Evolutionary conservation across 2,888 invertebrate species (phyloP), one percentile per base, ranked within the genome.

Genomic region (Hemicrepidius hirtus): DNA sequence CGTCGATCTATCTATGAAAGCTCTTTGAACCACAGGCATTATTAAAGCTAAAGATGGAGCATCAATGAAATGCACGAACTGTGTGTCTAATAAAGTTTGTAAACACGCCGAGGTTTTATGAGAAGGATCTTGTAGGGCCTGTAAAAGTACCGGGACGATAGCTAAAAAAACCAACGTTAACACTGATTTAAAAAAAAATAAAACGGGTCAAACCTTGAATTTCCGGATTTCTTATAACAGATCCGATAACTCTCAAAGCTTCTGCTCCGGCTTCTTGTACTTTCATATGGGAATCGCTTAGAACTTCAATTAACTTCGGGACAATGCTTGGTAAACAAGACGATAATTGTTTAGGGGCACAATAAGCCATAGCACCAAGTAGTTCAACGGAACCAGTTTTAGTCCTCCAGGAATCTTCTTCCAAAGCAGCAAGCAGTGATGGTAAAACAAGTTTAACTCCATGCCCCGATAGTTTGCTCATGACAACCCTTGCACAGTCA

Each of bases 41-140:
- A 99, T 98, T 64, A 99, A 90, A 71, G 99, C 99, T 20, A 99
- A 89, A 0, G 99, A 99, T 0, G 99, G 98, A 1, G 99, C 97
- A 87, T 99, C 99, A 82, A 99, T 98, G 87, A 99, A 98, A 87
- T 99, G 99, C 49, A 99, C 97, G 88, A 99, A 99, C 86, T 98
- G 95, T 0, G 97, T 97, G 86, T 97, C 95, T n/a, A 97, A 86
- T 24, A 99, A 88, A 0, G 95, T 97, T 84, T 97, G 96, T n/a
- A 99, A 90, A 82, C 97, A 98, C 0, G 91, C 91, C 0, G 96
- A 95, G 0, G 99, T 99, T 86, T 96, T 97, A 85, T 95, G 94
- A 0, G 97, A 96, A 1, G 99, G 99, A 88, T 99, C 98, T 86
- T 98, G 97, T 0, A 99, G 89, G 0, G 98, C 98, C 82, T 94